These are phyloP conservation scores for Tapirus terrestris DNA, from an alignment of 2,113 vertebrate genomes.

Conservation along the genomic window DNA sequence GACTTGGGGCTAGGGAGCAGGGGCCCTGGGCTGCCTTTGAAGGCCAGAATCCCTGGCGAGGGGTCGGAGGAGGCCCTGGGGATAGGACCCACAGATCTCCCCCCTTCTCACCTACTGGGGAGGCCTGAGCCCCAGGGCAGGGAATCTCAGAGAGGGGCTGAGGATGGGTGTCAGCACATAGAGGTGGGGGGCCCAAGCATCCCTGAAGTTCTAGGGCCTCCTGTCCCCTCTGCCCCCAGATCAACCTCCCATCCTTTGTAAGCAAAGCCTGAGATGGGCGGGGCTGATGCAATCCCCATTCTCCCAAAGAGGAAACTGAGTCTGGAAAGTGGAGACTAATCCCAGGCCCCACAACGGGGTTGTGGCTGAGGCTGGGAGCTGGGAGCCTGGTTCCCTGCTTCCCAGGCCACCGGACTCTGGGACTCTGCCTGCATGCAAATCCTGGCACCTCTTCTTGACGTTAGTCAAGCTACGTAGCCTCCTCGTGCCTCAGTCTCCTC, in stretches of 20 bases:
- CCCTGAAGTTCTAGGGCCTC: neutral
- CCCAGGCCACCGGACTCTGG: too few species aligned
- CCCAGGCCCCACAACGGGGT: neutral
- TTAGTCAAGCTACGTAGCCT: neutral
- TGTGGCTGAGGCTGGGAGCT: neutral
- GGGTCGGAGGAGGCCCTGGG: neutral
- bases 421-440: too few species aligned
- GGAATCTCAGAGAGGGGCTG: neutral
- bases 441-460: neutral
- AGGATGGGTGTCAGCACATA: neutral
- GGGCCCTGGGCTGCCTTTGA: neutral
- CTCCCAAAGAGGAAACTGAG: conserved; percentile 33
- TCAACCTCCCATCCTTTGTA: neutral
- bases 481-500: neutral
- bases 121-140: neutral
- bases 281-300: neutral
- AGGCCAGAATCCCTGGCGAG: neutral
- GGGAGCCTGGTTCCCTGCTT: neutral
- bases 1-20: conserved; percentile 23
- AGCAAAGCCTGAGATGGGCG: conserved; percentile 60
- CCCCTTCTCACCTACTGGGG: neutral
- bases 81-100: neutral
- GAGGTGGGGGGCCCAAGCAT: neutral
- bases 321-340: neutral
- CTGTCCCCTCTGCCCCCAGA: neutral